These are phyloP conservation scores for Spinus pinus DNA, from an alignment of 2,797 vertebrate species.

Conservation along the genomic window DNA sequence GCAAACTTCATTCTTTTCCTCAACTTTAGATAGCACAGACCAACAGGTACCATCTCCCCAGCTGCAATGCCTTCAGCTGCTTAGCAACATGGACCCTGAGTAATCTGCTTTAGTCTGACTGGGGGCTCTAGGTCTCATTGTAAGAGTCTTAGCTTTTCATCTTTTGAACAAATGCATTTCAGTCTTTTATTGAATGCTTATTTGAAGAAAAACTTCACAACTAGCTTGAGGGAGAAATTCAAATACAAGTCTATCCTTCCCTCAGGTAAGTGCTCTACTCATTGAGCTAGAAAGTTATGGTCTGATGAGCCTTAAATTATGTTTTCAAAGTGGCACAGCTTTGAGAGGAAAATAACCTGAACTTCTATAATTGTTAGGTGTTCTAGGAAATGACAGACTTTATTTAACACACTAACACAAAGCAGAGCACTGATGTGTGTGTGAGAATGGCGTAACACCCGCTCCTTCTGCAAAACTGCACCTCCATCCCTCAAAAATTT, in stretches of 20 bases:
- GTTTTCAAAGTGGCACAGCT: background rate
- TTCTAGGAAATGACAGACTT: background rate
- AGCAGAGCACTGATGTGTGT: background rate
- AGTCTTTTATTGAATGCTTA: background rate
- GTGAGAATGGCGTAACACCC: background rate
- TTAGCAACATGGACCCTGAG: background rate
- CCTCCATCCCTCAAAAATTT: background rate
- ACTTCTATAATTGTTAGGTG: background rate
- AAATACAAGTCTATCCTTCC: background rate
- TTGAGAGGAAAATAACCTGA: background rate
- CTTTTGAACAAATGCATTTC: background rate
- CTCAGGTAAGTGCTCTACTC: background rate
- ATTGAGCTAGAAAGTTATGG: background rate
- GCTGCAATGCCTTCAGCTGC: background rate
- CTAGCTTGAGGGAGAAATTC: background rate
- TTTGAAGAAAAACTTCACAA: background rate
- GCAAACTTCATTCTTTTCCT: background rate
- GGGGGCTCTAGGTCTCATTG: background rate
- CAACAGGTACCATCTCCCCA: background rate
- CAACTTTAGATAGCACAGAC: background rate
- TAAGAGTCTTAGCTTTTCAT: background rate
- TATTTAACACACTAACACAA: background rate
- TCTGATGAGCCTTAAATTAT: conserved; percentile 11
- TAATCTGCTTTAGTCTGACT: background rate
- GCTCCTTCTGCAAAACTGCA: background rate